Conservation (phyloP, 2,797 vertebrate species). For the Pteronotus mesoamericanus region DNA sequence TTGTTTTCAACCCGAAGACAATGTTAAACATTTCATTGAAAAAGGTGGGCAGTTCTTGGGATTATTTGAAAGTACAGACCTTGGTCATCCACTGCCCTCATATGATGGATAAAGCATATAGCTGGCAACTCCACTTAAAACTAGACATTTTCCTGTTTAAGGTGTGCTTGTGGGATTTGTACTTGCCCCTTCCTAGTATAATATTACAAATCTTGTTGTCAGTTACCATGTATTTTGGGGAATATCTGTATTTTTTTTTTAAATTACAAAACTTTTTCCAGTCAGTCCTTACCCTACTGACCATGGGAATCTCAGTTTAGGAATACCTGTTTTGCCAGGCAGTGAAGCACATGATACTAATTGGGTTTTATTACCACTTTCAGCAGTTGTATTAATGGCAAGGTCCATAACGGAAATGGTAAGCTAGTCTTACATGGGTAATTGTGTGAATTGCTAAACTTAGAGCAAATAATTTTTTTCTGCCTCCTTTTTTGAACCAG, state of each 20-base stretch:
- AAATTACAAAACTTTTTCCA: not conserved
- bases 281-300: not conserved
- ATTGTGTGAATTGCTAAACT: not conserved
- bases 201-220: not conserved
- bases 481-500: not conserved
- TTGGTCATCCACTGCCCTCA: not conserved
- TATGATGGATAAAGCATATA: not conserved
- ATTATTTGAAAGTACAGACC: not conserved
- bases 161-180: not conserved
- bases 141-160: not conserved
- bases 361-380: not conserved
- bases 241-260: not conserved
- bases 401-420: not conserved
- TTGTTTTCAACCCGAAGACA: not conserved
- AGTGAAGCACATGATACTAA: not conserved
- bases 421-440: not conserved
- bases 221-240: not conserved
- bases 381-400: not conserved
- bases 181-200: not conserved
- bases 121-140: not conserved
- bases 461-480: not conserved
- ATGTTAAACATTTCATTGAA: not conserved
- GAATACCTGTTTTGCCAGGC: conserved; percentile 12
- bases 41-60: not conserved
- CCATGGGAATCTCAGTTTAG: not conserved